These are phyloP conservation scores for Graphium colonna DNA, from an alignment of 2,888 invertebrate species.

Conservation along the genomic window DNA sequence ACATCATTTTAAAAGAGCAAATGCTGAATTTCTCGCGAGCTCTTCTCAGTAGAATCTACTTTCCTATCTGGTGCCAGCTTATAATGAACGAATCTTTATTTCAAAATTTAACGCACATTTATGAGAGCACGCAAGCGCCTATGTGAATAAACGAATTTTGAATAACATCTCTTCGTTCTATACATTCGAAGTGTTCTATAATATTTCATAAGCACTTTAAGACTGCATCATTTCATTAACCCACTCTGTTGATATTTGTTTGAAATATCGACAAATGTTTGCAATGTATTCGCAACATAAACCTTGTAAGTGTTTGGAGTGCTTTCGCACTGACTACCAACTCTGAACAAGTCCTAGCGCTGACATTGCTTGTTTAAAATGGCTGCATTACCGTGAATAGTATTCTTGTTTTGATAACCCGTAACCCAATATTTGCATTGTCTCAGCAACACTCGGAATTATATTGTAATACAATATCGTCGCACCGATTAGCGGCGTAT, in stretches of 20 bases:
- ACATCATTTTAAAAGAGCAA: too few relatives aligned
- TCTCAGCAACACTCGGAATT: background rate
- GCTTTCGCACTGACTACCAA: background rate
- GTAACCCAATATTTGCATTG: constrained; percentile 6
- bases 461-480: background rate
- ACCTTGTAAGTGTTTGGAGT: constrained; percentile 17
- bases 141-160: too few relatives aligned
- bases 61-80: too few relatives aligned
- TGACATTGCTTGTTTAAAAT: background rate
- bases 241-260: background rate
- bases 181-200: background rate
- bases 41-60: too few relatives aligned
- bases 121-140: too few relatives aligned
- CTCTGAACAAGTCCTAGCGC: background rate
- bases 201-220: background rate
- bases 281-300: constrained; percentile 19
- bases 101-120: too few relatives aligned
- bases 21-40: too few relatives aligned
- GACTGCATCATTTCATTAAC: background rate
- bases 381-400: background rate
- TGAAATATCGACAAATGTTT: constrained; percentile 13
- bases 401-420: constrained; percentile 5
- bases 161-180: too few relatives aligned
- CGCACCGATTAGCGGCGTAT: background rate
- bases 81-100: too few relatives aligned